phyloP scores from a whole-genome alignment of 2,113 vertebrate species.

The Tricholaema leucomelas region DNA sequence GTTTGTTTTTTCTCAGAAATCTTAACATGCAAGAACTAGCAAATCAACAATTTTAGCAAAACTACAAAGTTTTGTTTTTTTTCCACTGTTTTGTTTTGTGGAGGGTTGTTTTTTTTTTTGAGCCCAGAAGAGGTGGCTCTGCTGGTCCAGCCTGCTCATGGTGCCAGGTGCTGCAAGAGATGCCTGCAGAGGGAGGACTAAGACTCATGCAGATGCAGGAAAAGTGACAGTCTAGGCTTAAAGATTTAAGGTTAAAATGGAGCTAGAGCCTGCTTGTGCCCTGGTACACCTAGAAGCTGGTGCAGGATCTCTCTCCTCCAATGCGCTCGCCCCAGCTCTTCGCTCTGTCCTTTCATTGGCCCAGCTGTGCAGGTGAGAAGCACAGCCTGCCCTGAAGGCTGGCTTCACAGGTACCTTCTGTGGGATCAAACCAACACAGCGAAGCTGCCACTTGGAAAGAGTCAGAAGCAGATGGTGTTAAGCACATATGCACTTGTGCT shows the following conservation, averaged over 20 bases:
- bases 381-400: background rate
- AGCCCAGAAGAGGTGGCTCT: background rate
- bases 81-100: background rate
- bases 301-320: background rate
- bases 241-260: background rate
- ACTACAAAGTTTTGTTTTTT: background rate
- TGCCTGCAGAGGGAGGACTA: background rate
- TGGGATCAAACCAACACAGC: background rate
- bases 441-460: background rate
- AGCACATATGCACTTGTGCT: rapidly evolving
- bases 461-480: background rate
- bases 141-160: background rate
- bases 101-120: background rate
- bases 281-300: background rate
- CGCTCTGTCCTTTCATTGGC: rapidly evolving
- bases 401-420: background rate
- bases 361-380: rapidly evolving
- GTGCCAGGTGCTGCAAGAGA: background rate
- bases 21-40: background rate
- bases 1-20: conserved; percentile 35
- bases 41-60: conserved; percentile 33
- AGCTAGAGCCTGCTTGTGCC: background rate
- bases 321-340: background rate
- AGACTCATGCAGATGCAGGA: background rate
- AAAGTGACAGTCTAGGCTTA: background rate